phyloP scores from a whole-genome alignment of 2,113 vertebrate species.

The Neofelis nebulosa region DNA sequence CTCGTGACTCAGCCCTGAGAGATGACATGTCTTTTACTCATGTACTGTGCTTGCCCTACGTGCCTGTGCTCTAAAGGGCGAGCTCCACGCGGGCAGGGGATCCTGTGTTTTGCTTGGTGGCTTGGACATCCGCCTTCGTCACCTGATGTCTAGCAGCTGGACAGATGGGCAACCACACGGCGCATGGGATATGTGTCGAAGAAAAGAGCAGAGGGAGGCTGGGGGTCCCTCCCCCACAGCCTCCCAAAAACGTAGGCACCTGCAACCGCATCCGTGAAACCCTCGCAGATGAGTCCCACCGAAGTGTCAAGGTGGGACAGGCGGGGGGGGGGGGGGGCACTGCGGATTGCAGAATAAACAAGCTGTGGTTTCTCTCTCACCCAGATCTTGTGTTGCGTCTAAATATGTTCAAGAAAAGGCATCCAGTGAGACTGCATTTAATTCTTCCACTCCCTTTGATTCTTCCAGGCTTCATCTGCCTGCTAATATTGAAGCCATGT shows the following conservation, averaged over 20 bases:
- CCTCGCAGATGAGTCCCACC: too few relatives aligned
- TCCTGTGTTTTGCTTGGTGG: not conserved
- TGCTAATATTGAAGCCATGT: slow-evolving; percentile 66
- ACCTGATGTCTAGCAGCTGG: accelerated
- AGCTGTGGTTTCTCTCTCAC: not conserved
- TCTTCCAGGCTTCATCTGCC: slow-evolving; percentile 44
- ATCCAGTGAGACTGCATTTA: not conserved
- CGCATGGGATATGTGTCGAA: accelerated
- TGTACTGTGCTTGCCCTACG: accelerated
- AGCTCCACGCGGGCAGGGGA: accelerated
- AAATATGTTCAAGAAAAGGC: not conserved
- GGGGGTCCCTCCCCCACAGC: not conserved
- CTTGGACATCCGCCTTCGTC: not conserved
- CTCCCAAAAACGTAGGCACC: too few relatives aligned
- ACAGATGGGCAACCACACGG: accelerated
- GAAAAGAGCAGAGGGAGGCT: not conserved
- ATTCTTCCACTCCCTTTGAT: slow-evolving; percentile 53
- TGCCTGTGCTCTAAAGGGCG: not conserved
- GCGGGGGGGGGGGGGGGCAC: accelerated
- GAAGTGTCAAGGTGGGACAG: too few relatives aligned
- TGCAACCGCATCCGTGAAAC: not conserved
- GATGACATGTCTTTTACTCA: accelerated
- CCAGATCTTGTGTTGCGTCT: not conserved
- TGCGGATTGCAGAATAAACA: accelerated
- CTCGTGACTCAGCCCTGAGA: not conserved